Base-by-base conservation (phyloP, 2,113 vertebrate species). In the Halichoeres trimaculatus region DNA sequence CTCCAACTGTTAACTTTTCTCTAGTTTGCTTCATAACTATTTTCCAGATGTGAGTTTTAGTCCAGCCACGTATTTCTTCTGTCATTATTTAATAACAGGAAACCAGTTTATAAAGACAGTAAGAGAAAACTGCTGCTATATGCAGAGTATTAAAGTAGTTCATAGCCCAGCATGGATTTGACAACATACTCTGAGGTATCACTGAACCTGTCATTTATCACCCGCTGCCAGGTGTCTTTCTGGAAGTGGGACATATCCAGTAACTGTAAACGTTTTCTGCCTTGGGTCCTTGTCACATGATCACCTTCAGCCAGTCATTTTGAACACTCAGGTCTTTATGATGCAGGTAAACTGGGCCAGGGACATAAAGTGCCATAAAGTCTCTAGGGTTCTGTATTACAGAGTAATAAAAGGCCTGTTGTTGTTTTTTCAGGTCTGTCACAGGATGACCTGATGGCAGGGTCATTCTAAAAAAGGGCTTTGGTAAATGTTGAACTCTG, bases 251-350 rank as follows among this genome's bases (percentile, higher is more conserved):
- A 43, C 24, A 41, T 10, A 17, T 2, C 6, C 5, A 26, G 12
- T 14, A 54, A 59, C 40, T 30, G 26, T 70, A 54, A 70, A 43
- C 1, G 0, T n/a, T 3, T 4, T 11, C 2, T 61, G 61, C 34
- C 60, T 24, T n/a, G 1, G 30, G 1, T 20, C 10, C 51, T 12
- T 24, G n/a, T 61, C 80, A 84, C 66, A 40, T 85, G 86, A 76
- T 45, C 48, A 8, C 0, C 47, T 24, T 61, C 24, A 63, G 74
- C 74, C 70, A 76, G 59, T 79, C 9, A 5, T 4, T 0, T 13
- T 1, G 26, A 45, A 35, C 4, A 1, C 61, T 51, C 17, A 19
- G 43, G 43, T 47, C 52, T n/a, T 10, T 8, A n/a, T 20, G 8
- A 17, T 9, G 10, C 9, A 22, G 13, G 53, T 23, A 23, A 81